Evolutionary conservation across 2,113 vertebrate species (phyloP).

Genomic region (Cercopithecus mona): DNA sequence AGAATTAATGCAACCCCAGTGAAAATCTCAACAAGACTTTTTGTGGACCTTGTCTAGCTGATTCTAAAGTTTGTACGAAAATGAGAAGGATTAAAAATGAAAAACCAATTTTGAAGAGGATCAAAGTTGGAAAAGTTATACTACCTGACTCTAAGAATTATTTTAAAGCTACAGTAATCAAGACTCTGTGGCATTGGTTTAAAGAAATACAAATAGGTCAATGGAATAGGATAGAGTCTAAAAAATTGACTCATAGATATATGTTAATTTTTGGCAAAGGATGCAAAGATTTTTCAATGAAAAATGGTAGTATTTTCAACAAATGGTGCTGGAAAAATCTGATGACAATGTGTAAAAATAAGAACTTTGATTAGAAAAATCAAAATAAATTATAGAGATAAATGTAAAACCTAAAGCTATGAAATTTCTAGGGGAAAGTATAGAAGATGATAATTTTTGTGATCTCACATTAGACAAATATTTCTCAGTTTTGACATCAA

Average conservation of each 20-base stretch:
- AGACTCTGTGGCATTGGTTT: background rate
- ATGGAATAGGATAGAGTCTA: background rate
- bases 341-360: background rate
- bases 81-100: background rate
- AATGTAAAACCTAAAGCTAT: background rate
- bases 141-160: background rate
- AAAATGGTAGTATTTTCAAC: background rate
- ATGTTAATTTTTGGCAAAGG: background rate
- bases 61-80: background rate
- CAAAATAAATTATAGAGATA: background rate
- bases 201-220: background rate
- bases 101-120: background rate
- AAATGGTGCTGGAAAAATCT: background rate
- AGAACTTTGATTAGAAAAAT: background rate
- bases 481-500: background rate
- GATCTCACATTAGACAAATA: background rate
- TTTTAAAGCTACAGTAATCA: background rate
- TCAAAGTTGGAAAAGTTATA: background rate
- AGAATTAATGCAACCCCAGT: background rate
- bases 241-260: background rate
- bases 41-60: background rate
- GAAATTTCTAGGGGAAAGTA: background rate
- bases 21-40: background rate
- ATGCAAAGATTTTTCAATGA: background rate
- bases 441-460: background rate